These are phyloP conservation scores for Artibeus jamaicensis DNA, from an alignment of 2,797 vertebrate genomes.

Conservation along the genomic window DNA sequence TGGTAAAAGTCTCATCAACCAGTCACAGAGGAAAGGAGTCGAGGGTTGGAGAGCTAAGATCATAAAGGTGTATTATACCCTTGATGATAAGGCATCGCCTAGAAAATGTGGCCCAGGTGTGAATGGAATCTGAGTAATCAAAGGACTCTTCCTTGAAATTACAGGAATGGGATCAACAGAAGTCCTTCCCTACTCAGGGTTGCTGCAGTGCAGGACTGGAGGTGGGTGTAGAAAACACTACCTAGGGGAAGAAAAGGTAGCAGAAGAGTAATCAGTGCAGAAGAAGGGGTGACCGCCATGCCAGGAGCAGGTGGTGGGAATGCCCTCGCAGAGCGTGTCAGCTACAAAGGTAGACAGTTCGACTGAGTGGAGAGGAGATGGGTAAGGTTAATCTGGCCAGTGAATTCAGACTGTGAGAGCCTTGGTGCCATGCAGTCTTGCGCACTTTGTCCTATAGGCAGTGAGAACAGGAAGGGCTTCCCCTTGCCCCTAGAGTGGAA, in stretches of 20 bases:
- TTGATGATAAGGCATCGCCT: not conserved
- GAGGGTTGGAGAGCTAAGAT: not conserved
- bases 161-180: not conserved
- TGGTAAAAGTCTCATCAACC: not conserved
- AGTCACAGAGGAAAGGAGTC: not conserved
- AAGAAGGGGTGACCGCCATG: not conserved
- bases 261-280: not conserved
- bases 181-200: not conserved
- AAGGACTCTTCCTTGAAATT: not conserved
- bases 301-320: not conserved
- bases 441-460: not conserved
- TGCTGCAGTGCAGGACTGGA: too few species aligned
- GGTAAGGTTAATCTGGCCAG: not conserved
- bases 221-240: not conserved
- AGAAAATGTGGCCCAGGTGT: fast-evolving
- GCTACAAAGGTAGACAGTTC: too few species aligned
- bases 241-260: not conserved
- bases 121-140: not conserved
- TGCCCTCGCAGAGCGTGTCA: not conserved
- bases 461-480: not conserved
- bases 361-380: not conserved
- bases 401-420: not conserved
- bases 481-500: not conserved
- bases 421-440: too few species aligned
- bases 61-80: not conserved